Conservation (phyloP, 1,140 invertebrate species). For the Drosophila virilis region DNA sequence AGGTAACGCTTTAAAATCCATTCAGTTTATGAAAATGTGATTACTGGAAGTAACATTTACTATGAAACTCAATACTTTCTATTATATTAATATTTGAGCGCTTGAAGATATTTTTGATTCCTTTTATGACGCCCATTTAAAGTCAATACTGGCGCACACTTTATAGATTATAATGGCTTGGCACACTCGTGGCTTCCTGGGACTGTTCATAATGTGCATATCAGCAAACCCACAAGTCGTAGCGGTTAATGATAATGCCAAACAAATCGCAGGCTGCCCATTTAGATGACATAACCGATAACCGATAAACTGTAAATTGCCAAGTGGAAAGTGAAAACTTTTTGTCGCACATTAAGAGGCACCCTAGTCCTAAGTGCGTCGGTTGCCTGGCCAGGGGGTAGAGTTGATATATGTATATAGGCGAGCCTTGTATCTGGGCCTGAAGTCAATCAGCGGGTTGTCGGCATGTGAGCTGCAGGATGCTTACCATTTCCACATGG, state of each 20-base stretch:
- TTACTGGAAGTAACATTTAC: neutral
- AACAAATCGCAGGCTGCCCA: constrained; percentile 70
- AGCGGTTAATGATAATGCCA: constrained; percentile 73
- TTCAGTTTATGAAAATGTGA: no score
- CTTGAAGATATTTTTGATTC: neutral
- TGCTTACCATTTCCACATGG: constrained; percentile 53
- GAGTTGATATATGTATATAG: constrained; percentile 22
- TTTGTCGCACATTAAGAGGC: constrained; percentile 68
- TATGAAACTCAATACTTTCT: neutral
- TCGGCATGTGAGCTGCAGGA: constrained; percentile 48
- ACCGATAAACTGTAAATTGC: constrained; percentile 76
- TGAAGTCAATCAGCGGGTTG: constrained; percentile 63
- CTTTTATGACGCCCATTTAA: neutral
- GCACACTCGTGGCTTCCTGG: neutral
- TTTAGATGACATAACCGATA: constrained; percentile 79
- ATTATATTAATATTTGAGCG: neutral
- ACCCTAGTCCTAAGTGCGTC: constrained; percentile 44
- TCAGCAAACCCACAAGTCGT: constrained; percentile 28
- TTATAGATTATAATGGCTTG: constrained; percentile 19
- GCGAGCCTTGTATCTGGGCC: constrained; percentile 12
- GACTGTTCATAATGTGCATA: constrained; percentile 21
- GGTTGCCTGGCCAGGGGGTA: constrained; percentile 49
- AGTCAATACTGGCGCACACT: constrained; percentile 1
- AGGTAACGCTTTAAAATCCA: no score
- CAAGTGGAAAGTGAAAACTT: constrained; percentile 73